Base-by-base conservation (phyloP, 1,140 invertebrate genomes). In the Drosophila teissieri region DNA sequence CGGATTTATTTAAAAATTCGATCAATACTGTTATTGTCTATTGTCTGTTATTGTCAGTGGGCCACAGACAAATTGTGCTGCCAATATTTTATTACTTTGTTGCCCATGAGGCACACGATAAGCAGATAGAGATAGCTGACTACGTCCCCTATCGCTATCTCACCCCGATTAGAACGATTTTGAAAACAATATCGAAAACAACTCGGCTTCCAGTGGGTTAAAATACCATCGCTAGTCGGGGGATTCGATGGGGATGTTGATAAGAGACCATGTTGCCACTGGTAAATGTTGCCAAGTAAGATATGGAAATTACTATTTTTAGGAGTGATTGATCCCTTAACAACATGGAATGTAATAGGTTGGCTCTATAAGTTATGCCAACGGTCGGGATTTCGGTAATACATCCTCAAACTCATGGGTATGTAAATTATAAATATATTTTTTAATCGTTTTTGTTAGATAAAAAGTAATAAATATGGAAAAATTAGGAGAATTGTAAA, bases 21-120 rank as follows among this genome's bases (percentile, higher is more conserved):
- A 69, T 40, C 40, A 39, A 68, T 69, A 46, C 19, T 44, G 65
- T 45, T 54, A 14, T 19, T 67, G 61, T 45, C 31, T 36, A 62
- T n/a, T n/a, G n/a, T n/a, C 19, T 44, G 65, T 45, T 54, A 14
- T 19, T 67, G 61, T 61, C 58, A 19, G 12, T 62, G 51, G 49
- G 31, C 19, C 15, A 37, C 15, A n/a, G 45, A 31, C 46, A 19
- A 19, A 36, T 51, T 56, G 42, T 55, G 64, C 24, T 69, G 64
- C 7, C 51, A 70, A 70, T 70, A 70, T 48, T 68, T 52, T 54
- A 73, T 73, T 74, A 61, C 27, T 73, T 61, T 73, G 67, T 52
- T 73, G 49, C 11, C 17, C 22, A 31, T 49, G 37, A 34, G 57
- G 19, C 44, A 49, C 51, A 19, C 19, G 19, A 73, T 73, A 73